Base-by-base conservation (phyloP, 2,797 vertebrate genomes). In the Rhincodon typus region DNA sequence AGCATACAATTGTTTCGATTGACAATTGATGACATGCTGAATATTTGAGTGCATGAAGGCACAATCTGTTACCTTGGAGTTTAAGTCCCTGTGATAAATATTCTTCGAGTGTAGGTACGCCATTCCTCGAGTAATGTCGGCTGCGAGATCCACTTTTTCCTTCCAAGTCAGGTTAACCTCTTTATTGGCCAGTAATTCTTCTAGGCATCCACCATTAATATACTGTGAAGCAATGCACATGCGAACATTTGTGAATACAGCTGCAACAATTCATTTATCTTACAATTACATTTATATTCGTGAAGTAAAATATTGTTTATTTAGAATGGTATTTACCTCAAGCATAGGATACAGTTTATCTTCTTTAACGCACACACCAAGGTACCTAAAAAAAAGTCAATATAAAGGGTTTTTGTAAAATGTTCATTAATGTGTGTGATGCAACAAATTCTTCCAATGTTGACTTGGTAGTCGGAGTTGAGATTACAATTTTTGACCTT, bases 11-110 rank as follows among this genome's bases (percentile, higher is more conserved):
- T 93, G n/a, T 42, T 69, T 1, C 25, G 12, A 3, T 25, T 17
- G 66, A 66, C n/a, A 91, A 91, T 46, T 84, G 38, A 84, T 23
- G 82, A 21, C 21, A 3, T 46, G 38, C 82, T 84, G 82, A 84
- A 84, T 84, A 84, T 84, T 84, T 84, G 38, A 38, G 38, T 82
- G 42, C 19, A 21, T 23, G 38, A 84, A 84, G 82, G 42, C 42
- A 34, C 1, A 25, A 10, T 69, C 70, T 15, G 96, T 0, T 96
- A 98, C 98, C 98, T 98, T 99, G 23, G 98, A 98, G 97, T 98
- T 99, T 96, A 98, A 98, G 97, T 99, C 98, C 96, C 98, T 97
- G 97, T 99, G 98, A 97, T 98, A 99, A 96, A 99, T 98, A 97
- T 98, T 99, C 97, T 98, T 99, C 96, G 98, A 98, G 96, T 99